Evolutionary conservation across 2,888 invertebrate species (phyloP).

Genomic region (Agriopis aurantiaria): DNA sequence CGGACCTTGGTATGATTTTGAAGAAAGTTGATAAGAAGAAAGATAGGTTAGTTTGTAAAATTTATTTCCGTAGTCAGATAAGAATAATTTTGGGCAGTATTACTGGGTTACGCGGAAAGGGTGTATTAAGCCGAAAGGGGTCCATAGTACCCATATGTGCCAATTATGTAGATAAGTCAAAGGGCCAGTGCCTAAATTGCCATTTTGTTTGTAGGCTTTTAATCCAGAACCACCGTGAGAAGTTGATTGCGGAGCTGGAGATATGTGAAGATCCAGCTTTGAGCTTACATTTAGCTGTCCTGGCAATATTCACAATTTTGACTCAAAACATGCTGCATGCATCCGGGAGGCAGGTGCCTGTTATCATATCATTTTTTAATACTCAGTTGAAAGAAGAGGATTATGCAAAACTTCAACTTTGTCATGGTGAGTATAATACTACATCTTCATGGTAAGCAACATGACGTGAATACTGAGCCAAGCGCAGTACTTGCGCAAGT

Average conservation of each 20-base stretch:
- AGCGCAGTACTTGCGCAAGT: no score
- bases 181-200: no score
- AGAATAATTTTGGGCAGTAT: no score
- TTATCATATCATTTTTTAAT: slow-evolving; percentile 91
- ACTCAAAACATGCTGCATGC: slow-evolving; percentile 95
- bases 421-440: slow-evolving; percentile 90
- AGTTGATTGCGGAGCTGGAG: slow-evolving; percentile 92
- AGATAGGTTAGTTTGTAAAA: slow-evolving; percentile 81
- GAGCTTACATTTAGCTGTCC: slow-evolving; percentile 91
- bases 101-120: no score
- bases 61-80: no score
- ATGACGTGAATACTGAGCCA: no score
- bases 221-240: slow-evolving; percentile 92
- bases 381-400: slow-evolving; percentile 89
- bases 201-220: slow-evolving; percentile 83
- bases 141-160: no score
- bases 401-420: slow-evolving; percentile 88
- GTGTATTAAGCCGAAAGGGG: no score
- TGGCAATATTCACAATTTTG: slow-evolving; percentile 92
- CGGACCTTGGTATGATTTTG: slow-evolving; percentile 91
- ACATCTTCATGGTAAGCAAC: neutral
- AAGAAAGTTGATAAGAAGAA: slow-evolving; percentile 97
- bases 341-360: slow-evolving; percentile 96
- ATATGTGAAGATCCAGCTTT: slow-evolving; percentile 92
- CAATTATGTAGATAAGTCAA: no score